These are phyloP conservation scores for Lota lota DNA, from an alignment of 2,113 vertebrate genomes.

Conservation along the genomic window DNA sequence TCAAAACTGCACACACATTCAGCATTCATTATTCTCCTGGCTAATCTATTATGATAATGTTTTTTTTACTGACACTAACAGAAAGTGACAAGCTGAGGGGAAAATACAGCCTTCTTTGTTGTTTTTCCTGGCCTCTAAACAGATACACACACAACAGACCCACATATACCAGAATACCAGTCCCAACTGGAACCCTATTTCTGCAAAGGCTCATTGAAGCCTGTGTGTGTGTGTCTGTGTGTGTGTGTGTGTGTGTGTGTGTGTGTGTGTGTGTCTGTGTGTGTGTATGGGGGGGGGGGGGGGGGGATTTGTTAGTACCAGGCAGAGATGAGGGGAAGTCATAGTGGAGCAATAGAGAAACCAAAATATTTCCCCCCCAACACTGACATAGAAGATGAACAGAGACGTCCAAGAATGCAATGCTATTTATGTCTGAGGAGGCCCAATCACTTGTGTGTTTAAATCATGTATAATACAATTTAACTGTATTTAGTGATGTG, in stretches of 20 bases:
- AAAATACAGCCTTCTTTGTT: conserved; percentile 55
- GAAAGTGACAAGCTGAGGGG: conserved; percentile 50
- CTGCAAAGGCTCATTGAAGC: conserved; percentile 21
- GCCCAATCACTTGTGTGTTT: too few relatives aligned
- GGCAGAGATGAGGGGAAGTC: not conserved
- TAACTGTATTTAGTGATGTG: too few relatives aligned
- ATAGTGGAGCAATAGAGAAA: too few relatives aligned
- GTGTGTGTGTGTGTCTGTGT: too few relatives aligned
- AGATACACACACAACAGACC: conserved; percentile 44
- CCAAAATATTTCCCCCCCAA: too few relatives aligned
- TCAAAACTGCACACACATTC: conserved; percentile 24
- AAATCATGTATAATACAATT: too few relatives aligned
- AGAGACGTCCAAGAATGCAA: too few relatives aligned
- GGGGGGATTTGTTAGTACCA: conserved; percentile 5
- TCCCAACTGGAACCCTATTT: conserved; percentile 30
- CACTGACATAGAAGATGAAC: too few relatives aligned
- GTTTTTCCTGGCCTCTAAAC: conserved; percentile 48
- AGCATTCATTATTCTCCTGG: conserved; percentile 26
- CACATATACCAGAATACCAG: conserved; percentile 48
- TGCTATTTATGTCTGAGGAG: too few relatives aligned
- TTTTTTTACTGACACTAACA: conserved; percentile 44
- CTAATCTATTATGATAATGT: conserved; percentile 54
- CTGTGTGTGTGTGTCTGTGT: too few relatives aligned
- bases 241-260: not conserved
- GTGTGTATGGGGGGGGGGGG: not conserved